Conservation (phyloP, 1,140 invertebrate species). For the Idris sp. region DNA sequence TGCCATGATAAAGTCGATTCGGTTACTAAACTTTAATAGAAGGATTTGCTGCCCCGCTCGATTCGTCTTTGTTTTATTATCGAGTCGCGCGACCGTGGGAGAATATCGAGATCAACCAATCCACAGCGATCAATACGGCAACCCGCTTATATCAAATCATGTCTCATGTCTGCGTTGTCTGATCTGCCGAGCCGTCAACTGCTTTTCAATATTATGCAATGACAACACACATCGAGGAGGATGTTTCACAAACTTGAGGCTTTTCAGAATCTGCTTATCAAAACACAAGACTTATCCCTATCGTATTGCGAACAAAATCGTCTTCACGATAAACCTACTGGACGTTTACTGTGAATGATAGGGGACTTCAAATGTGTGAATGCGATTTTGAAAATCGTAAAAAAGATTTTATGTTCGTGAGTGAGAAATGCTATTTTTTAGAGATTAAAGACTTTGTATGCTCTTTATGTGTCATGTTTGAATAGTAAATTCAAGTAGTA, state of each 20-base stretch:
- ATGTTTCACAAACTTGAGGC: not conserved
- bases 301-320: not conserved
- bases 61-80: constrained; percentile 62
- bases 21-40: constrained; percentile 63
- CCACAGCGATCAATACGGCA: constrained; percentile 26
- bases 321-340: too few species aligned
- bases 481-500: too few species aligned
- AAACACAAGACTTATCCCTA: not conserved
- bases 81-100: constrained; percentile 55
- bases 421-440: too few species aligned
- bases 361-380: too few species aligned
- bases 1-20: constrained; percentile 63
- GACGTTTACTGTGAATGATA: too few species aligned
- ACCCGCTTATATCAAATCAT: constrained; percentile 16
- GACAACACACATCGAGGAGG: not conserved
- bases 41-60: constrained; percentile 55
- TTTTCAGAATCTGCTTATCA: not conserved
- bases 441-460: too few species aligned
- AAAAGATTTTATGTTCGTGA: too few species aligned
- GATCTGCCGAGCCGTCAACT: not conserved
- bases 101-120: constrained; percentile 52
- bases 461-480: too few species aligned
- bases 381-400: too few species aligned
- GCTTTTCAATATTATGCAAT: not conserved
- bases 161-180: constrained; percentile 3